phyloP scores from a whole-genome alignment of 2,797 vertebrate genomes.

The Columba guinea region DNA sequence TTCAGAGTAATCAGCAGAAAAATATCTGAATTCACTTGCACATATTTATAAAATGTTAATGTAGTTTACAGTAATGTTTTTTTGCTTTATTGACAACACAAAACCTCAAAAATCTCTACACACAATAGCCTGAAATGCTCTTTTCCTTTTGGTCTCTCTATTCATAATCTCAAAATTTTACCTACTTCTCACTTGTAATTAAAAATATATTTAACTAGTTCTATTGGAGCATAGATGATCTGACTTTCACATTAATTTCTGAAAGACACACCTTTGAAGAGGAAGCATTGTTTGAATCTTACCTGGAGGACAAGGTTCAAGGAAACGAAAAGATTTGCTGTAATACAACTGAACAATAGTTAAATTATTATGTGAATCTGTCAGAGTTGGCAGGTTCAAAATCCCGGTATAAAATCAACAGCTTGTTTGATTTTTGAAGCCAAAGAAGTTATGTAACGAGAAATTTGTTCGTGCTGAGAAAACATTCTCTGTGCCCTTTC shows the following conservation, averaged over 20 bases:
- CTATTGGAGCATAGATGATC: neutral
- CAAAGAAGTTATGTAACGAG: constrained; percentile 10
- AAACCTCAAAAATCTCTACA: neutral
- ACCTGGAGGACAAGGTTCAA: constrained; percentile 15
- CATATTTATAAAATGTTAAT: neutral
- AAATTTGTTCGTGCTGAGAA: constrained; percentile 12
- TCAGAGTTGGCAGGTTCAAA: constrained; percentile 23
- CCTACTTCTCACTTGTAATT: neutral
- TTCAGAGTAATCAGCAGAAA: neutral
- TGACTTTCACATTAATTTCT: neutral
- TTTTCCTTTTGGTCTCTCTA: neutral
- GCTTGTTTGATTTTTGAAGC: neutral
- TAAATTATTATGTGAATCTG: neutral
- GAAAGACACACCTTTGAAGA: neutral
- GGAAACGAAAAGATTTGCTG: neutral
- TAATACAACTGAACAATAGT: neutral
- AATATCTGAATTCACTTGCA: neutral
- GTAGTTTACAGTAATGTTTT: neutral
- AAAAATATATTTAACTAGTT: neutral
- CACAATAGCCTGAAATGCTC: neutral
- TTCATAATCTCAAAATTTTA: neutral
- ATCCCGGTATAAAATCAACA: constrained; percentile 9
- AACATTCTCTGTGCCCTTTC: neutral
- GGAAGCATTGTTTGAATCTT: neutral
- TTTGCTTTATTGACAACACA: neutral